Conservation (phyloP, 2,888 invertebrate genomes). For the Ochropleura leucogaster region DNA sequence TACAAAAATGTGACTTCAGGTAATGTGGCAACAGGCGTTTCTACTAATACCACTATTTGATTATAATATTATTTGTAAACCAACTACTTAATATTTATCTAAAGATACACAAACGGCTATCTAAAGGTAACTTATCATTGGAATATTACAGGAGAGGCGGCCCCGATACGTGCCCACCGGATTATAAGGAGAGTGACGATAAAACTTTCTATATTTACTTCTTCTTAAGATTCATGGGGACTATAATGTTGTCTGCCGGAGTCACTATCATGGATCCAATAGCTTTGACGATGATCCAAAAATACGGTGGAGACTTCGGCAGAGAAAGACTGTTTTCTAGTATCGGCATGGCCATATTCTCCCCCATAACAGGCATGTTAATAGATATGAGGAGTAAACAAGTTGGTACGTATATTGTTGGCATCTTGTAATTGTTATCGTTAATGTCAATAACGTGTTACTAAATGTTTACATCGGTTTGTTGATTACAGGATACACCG, state of each 20-base stretch:
- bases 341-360: conserved; percentile 95
- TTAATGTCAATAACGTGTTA: conserved; percentile 80
- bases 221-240: conserved; percentile 94
- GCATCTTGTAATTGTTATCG: conserved; percentile 84
- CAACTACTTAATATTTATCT: conserved; percentile 73
- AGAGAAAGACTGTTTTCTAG: conserved; percentile 95
- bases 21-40: conserved; percentile 65
- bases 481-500: conserved; percentile 92
- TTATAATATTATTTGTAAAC: conserved; percentile 72
- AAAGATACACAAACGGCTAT: conserved; percentile 72
- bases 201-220: conserved; percentile 96
- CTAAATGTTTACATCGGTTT: conserved; percentile 80
- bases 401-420: conserved; percentile 84
- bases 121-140: conserved; percentile 76
- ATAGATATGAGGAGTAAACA: conserved; percentile 93
- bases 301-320: conserved; percentile 95
- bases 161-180: conserved; percentile 94
- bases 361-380: conserved; percentile 94
- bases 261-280: conserved; percentile 97
- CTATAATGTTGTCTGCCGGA: conserved; percentile 95
- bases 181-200: conserved; percentile 94
- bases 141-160: conserved; percentile 92
- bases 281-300: conserved; percentile 95
- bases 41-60: conserved; percentile 62
- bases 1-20: conserved; percentile 94